Conservation (phyloP, 2,797 vertebrate species). For the Darevskia nairensis region DNA sequence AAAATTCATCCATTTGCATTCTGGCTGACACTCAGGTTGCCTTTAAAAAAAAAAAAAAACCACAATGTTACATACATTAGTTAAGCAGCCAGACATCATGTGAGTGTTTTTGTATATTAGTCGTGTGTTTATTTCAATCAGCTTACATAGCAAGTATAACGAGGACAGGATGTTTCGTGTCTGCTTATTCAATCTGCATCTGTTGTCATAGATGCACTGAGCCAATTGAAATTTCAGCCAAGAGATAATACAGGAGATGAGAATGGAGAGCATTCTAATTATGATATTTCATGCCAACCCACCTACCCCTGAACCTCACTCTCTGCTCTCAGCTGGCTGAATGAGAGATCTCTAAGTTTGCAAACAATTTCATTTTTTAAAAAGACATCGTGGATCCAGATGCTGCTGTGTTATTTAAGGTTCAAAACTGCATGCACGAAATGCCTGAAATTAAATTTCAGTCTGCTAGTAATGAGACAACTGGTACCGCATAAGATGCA, state of each 20-base stretch:
- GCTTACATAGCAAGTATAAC: slow-evolving; percentile 47
- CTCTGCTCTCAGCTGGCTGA: not conserved
- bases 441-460: not conserved
- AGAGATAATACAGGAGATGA: slow-evolving; percentile 4
- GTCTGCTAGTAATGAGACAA: not conserved
- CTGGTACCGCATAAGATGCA: not conserved
- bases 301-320: not conserved
- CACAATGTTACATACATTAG: slow-evolving; percentile 15
- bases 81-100: slow-evolving; percentile 9
- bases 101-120: slow-evolving; percentile 49
- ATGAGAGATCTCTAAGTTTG: slow-evolving; percentile 1
- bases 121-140: slow-evolving; percentile 43
- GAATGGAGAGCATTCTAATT: not conserved
- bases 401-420: not conserved
- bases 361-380: not conserved
- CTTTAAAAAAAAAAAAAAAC: slow-evolving; percentile 43
- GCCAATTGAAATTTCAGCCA: slow-evolving; percentile 40
- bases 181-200: slow-evolving; percentile 50
- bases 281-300: slow-evolving; percentile 18
- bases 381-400: not conserved
- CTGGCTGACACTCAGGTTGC: slow-evolving; percentile 45
- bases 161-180: slow-evolving; percentile 50
- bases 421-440: not conserved
- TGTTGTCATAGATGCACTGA: not conserved
- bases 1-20: slow-evolving; percentile 57